Evolutionary conservation across 2,113 vertebrate genomes (phyloP), one percentile per base, ranked within the genome.

Genomic region (Myrmecophaga tridactyla): DNA sequence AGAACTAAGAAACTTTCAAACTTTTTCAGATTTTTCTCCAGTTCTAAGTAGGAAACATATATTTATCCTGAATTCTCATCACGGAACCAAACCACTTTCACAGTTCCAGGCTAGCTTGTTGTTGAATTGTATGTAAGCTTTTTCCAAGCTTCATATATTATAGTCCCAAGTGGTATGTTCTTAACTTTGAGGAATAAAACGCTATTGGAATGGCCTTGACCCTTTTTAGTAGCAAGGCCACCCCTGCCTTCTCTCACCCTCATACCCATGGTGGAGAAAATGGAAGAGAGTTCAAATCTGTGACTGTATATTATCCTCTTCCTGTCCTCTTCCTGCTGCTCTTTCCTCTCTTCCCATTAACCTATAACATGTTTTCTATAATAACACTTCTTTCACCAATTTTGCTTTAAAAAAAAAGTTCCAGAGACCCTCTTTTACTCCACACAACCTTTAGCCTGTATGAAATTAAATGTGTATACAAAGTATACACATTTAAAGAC

Each of bases 391-490:
- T 51, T 23, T 63, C 80, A 25, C 12, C 4, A 31, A 34, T 80
- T 76, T 76, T 12, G 53, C 29, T 51, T 63, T 67, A 6, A 56
- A 82, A 75, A 39, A 53, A 89, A 94, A 56, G 23, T 27, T 43
- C 7, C 31, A 29, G 58, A 77, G 18, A 14, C 27, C 7, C 36
- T 65, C 15, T 81, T 41, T 76, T 6, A 4, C 29, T 86, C 58
- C 29, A 89, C 34, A 48, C 23, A 70, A 83, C 11, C 36, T 7
- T 63, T 34, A 89, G 17, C 7, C 18, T 46, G 21, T 51, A 67
- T 63, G 41, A 88, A 85, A 81, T 81, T 88, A 88, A 89, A 94
- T 20, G 29, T 65, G 36, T 85, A 65, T n/a, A 92, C 82, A 88
- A 92, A 89, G 60, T 56, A 56, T 21, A 29, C 29, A 62, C 27